These are phyloP conservation scores for Glossosoma conforme DNA, from an alignment of 1,140 invertebrate species.

Conservation along the genomic window DNA sequence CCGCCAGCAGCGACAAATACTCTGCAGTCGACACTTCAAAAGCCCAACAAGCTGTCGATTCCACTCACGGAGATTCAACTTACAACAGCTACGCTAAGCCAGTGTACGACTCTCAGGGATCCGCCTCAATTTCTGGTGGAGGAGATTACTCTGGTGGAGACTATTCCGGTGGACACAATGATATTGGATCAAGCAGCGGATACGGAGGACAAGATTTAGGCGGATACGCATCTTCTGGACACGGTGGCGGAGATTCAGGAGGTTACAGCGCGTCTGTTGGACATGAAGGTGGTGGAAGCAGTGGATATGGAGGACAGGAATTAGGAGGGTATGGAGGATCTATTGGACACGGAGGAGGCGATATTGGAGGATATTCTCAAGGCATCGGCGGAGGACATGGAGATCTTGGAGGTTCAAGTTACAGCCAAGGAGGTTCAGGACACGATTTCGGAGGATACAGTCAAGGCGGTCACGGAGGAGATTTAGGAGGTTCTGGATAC, in stretches of 20 bases:
- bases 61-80: constrained; percentile 7
- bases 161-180: too few species aligned
- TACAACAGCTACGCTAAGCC: neutral
- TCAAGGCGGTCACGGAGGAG: constrained; percentile 28
- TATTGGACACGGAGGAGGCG: neutral
- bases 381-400: constrained; percentile 19
- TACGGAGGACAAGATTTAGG: neutral
- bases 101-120: neutral
- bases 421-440: constrained; percentile 37
- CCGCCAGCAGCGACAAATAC: neutral
- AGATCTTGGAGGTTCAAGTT: constrained; percentile 38
- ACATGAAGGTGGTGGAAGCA: neutral
- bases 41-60: constrained; percentile 1
- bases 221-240: neutral
- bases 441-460: constrained; percentile 34
- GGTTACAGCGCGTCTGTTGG: neutral
- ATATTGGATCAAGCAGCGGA: neutral
- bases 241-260: constrained; percentile 1
- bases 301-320: neutral
- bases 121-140: constrained; percentile 3
- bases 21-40: neutral
- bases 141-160: neutral
- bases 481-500: constrained; percentile 28
- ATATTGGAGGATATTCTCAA: constrained; percentile 7
- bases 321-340: constrained; percentile 1